Percentiles rank a stretch among this genome's conserved stretches.
These are phyloP conservation scores for Gymnopithys bicolor DNA, from an alignment of 2,797 vertebrate species.

Conservation along the genomic window DNA sequence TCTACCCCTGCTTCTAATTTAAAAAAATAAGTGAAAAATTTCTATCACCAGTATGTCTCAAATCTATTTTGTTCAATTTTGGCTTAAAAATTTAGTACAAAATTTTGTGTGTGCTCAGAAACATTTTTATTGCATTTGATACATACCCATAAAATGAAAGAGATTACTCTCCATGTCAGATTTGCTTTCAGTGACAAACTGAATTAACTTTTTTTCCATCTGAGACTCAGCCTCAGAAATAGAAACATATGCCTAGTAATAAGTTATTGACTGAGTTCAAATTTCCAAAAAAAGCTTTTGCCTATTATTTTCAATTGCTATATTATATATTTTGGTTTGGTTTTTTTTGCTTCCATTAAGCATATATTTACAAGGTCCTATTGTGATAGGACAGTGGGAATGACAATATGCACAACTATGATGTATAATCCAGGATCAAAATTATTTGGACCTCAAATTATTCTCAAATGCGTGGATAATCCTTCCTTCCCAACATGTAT, in stretches of 20 bases:
- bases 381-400: fast-evolving
- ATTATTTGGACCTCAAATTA: not conserved
- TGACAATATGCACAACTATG: not conserved
- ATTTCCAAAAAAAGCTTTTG: not conserved
- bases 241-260: not conserved
- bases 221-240: not conserved
- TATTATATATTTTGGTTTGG: not conserved
- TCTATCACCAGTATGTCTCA: not conserved
- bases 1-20: not conserved
- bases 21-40: not conserved
- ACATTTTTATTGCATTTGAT: not conserved
- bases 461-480: not conserved
- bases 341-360: not conserved
- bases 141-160: not conserved
- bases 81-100: not conserved
- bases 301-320: not conserved
- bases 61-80: not conserved
- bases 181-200: not conserved
- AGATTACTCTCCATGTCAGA: not conserved
- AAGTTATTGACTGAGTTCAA: not conserved
- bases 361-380: not conserved
- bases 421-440: not conserved
- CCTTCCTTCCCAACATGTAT: not conserved
- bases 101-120: not conserved
- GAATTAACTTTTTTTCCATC: not conserved